Evolutionary conservation across 2,888 invertebrate genomes (phyloP), one percentile per base, ranked within the genome.

Genomic region (Amblyjoppa proteus): DNA sequence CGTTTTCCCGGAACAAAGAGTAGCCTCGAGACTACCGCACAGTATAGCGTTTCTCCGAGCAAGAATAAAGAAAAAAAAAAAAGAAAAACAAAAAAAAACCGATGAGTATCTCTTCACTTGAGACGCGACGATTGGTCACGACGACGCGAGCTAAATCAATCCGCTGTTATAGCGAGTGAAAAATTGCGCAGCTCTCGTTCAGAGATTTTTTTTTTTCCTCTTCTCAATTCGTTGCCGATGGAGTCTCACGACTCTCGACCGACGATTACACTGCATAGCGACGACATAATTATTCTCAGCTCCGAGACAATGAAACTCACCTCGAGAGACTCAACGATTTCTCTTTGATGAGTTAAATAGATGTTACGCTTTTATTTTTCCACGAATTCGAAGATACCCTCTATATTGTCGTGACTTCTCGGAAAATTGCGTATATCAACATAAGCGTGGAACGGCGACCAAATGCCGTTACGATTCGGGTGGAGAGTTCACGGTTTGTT

Each of bases 131-230:
- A 78, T 79, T 74, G 75, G 61, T 53, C 53, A 9, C 71, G 38
- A 71, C 20, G 38, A 31, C 41, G 68, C 73, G 58, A 49, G 38
- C 53, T 56, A 79, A 75, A 83, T 79, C 20, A 64, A 79, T 78
- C 69, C 41, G 38, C 49, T 68, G 69, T 13, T 25, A 3, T 38
- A 9, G 53, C 31, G 38, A 38, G 58, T 58, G 41, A 34, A 71
- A 71, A 66, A 58, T 38, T 38, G 38, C 13, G 13, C 56, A 3
- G 56, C 56, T 41, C 28, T 38, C 31, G 41, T 25, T 38, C 45
- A 45, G 4, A 28, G 13, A n/a, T 41, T 45, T 45, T 13, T 13
- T 45, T 13, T 45, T 45, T 13, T 13, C 3, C 3, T 45, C 45
- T 41, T 11, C 11, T 41, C 3, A 11, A 71, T 71, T 53, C 53